These are phyloP conservation scores for Falcaria lacertinaria DNA, from an alignment of 2,888 invertebrate species.

Conservation along the genomic window DNA sequence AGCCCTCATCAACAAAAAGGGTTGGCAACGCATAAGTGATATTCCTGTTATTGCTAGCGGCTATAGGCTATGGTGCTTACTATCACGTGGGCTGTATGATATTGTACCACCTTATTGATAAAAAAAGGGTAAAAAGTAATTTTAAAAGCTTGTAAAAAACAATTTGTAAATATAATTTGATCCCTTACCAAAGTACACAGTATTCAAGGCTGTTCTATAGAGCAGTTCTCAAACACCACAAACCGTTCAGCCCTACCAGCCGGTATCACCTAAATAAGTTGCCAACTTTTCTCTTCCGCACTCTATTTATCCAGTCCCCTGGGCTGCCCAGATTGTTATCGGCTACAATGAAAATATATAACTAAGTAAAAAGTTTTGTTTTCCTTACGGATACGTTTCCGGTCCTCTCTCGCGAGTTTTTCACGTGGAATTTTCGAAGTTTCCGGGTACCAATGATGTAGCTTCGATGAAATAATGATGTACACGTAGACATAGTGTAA, in stretches of 20 bases:
- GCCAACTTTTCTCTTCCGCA: constrained; percentile 12
- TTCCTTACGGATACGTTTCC: constrained; percentile 8
- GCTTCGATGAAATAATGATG: constrained; percentile 6
- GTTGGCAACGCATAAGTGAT: no score
- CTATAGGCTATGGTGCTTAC: no score
- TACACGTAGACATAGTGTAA: constrained; percentile 10
- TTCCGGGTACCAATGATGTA: no score
- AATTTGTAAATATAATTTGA: no score
- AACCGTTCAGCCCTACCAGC: constrained; percentile 6
- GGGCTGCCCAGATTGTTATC: constrained; percentile 28
- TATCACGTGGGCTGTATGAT: no score
- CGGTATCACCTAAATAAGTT: constrained; percentile 19
- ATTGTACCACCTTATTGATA: no score
- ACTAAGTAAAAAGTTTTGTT: constrained; percentile 20
- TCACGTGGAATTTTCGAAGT: constrained; percentile 1
- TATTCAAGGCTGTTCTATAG: no score
- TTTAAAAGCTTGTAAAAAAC: no score
- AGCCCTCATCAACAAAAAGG: no score
- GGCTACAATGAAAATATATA: constrained; percentile 27
- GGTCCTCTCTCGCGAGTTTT: constrained; percentile 3
- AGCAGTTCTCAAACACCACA: constrained; percentile 2
- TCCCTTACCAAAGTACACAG: no score
- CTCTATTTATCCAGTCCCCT: constrained; percentile 32
- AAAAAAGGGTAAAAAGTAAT: no score
- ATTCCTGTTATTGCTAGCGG: no score